Evolutionary conservation across 2,888 invertebrate genomes (phyloP), one percentile per base, ranked within the genome.

Genomic region (Hyppa rectilinea): DNA sequence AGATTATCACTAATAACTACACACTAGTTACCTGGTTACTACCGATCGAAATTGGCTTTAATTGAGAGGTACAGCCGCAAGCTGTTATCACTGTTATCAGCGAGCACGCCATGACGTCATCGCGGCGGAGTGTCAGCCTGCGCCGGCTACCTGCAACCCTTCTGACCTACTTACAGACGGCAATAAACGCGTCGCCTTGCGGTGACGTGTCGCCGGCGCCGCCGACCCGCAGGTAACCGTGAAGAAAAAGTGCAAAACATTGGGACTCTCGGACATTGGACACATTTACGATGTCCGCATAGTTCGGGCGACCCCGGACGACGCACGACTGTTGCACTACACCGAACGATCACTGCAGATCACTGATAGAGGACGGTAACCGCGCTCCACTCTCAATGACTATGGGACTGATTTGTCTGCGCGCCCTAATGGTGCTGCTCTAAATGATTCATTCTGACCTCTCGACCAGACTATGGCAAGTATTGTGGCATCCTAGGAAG

Each of bases 81-180:
- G 36, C 34, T 45, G 43, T 49, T 58, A 55, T 70, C 55, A 50
- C 34, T 45, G 43, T 49, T 58, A 55, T 70, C 55, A 50, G 34
- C 45, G 7, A 29, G 31, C n/a, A 20, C 29, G 53, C 43, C 49
- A 36, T 71, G 71, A 74, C 65, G 74, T 72, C 71, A 74, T 23
- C 64, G 10, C 4, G 2, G 31, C 45, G 12, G 23, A 43, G 55
- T 34, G 26, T 29, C 23, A 40, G 23, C 29, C 31, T 47, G 45
- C 34, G 40, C 38, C 52, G 17, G 43, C 74, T 84, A 83, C 81
- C 84, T 84, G 85, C 84, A 81, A 82, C 83, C 83, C 83, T 82
- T 84, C 79, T 83, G 83, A 76, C 78, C 70, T 81, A 75, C 81
- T 63, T 75, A 65, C 71, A 78, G 81, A 70, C 74, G 23, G 65